Percentiles rank a stretch among this genome's conserved stretches.
Conservation (phyloP, 1,140 invertebrate species). For the Zaprionus ghesquierei region DNA sequence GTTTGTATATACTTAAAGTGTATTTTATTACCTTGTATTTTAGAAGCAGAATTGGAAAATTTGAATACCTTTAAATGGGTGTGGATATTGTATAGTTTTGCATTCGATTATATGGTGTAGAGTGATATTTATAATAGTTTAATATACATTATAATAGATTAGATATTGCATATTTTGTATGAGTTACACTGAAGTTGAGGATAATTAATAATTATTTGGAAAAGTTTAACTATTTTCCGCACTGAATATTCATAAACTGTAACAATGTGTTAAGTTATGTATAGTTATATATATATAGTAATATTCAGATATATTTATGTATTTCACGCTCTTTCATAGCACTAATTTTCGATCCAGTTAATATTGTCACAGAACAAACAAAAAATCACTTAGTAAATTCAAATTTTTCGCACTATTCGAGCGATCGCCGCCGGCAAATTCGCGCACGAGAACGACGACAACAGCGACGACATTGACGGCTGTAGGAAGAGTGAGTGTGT, state of each 20-base stretch:
- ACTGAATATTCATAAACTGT: not conserved
- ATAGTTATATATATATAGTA: not conserved
- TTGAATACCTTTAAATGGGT: constrained; percentile 3
- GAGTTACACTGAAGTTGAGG: not conserved
- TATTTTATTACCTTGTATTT: constrained; percentile 9
- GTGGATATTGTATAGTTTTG: constrained; percentile 3
- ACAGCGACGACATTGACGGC: constrained; percentile 3
- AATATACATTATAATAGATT: not conserved
- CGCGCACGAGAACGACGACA: constrained; percentile 16
- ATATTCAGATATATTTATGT: not conserved
- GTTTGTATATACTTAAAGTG: not conserved
- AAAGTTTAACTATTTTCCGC: not conserved
- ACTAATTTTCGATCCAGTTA: constrained; percentile 29
- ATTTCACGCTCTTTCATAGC: constrained; percentile 12
- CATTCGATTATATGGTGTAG: constrained; percentile 7
- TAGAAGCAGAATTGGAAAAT: not conserved
- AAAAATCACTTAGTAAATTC: constrained; percentile 69
- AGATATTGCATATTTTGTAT: constrained; percentile 4
- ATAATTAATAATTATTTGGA: not conserved
- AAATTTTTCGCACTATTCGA: constrained; percentile 9
- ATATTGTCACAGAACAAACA: constrained; percentile 64
- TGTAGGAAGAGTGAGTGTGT: constrained; percentile 4
- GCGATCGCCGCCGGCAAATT: constrained; percentile 64
- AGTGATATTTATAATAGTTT: not conserved
- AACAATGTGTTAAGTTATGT: not conserved